phyloP scores from a whole-genome alignment of 2,888 invertebrate genomes.

The Lasioglossum lativentre region DNA sequence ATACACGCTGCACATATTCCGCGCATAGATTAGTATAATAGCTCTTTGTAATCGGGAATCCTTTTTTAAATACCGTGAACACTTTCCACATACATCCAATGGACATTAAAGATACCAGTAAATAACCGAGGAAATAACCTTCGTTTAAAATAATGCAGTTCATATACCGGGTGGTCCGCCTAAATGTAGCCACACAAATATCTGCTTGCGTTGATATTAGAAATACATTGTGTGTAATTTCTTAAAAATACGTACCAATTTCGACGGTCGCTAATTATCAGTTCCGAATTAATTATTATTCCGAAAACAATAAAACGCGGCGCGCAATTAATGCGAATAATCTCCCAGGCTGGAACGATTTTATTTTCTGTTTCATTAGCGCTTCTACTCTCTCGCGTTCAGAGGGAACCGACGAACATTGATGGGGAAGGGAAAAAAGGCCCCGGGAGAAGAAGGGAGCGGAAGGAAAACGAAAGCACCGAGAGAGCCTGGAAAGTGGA shows the following conservation, averaged over 20 bases:
- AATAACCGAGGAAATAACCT: neutral
- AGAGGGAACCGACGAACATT: neutral
- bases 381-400: neutral
- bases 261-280: too few relatives aligned
- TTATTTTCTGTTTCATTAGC: constrained; percentile 15
- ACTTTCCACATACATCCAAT: neutral
- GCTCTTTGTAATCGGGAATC: neutral
- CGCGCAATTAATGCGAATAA: neutral
- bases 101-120: neutral
- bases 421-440: neutral
- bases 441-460: neutral
- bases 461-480: constrained; percentile 33
- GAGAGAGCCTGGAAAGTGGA: constrained; percentile 34
- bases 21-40: neutral
- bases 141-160: neutral
- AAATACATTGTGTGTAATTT: too few relatives aligned
- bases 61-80: neutral
- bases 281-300: too few relatives aligned
- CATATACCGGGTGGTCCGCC: neutral
- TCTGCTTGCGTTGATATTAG: too few relatives aligned
- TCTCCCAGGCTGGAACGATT: neutral
- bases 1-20: neutral
- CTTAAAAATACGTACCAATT: too few relatives aligned
- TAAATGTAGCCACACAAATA: too few relatives aligned
- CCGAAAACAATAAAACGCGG: neutral